Evolutionary conservation across 37 sponge, comb jelly and placozoan species (phyloP).

Genomic region (Petrosia ficiformis): DNA sequence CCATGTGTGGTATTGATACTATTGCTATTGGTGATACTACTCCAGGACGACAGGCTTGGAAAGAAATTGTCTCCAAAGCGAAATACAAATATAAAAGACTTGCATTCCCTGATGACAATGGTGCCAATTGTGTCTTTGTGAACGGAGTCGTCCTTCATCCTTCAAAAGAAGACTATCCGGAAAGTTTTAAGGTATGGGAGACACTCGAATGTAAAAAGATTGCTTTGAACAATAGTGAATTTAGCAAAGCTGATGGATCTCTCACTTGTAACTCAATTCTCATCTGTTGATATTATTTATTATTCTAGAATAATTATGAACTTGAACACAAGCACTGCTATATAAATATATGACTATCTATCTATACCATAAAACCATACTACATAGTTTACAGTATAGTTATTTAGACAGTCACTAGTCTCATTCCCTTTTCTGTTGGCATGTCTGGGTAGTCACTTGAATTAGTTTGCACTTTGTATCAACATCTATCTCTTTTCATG

Average conservation of each 20-base stretch:
- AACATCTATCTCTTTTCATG: no score
- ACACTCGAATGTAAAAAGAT: constrained; percentile 46
- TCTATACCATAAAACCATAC: no score
- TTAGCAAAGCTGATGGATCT: constrained; percentile 73
- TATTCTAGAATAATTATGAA: background rate
- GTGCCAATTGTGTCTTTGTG: constrained; percentile 73
- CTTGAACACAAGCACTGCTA: no score
- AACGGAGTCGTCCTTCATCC: constrained; percentile 65
- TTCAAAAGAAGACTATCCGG: constrained; percentile 51
- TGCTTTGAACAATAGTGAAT: constrained; percentile 49
- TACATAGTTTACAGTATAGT: no score
- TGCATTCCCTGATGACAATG: constrained; percentile 68
- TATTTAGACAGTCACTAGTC: no score
- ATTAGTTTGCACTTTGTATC: no score
- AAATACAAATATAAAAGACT: constrained; percentile 48
- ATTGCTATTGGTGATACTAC: constrained; percentile 57
- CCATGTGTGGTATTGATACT: constrained; percentile 67
- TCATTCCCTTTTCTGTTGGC: no score
- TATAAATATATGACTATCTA: no score
- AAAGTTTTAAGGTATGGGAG: constrained; percentile 59
- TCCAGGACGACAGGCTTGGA: constrained; percentile 49
- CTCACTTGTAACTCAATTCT: constrained; percentile 72
- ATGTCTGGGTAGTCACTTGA: no score
- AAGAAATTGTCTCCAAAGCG: constrained; percentile 41
- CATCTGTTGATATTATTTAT: constrained; percentile 21